Evolutionary conservation across 2,113 vertebrate species (phyloP).

Genomic region (Hylia prasina): DNA sequence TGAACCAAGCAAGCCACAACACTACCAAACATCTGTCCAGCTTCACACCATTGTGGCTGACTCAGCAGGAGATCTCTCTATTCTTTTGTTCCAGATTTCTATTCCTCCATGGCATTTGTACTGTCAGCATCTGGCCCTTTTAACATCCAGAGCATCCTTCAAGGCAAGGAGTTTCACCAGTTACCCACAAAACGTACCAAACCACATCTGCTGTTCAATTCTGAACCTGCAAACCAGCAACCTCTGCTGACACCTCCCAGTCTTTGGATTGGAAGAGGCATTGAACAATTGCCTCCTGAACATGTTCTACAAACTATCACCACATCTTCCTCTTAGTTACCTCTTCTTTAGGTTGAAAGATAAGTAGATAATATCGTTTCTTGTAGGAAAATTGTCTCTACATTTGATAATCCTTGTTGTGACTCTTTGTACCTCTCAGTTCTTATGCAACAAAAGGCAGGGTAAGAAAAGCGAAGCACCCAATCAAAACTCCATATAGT

Average conservation of each 20-base stretch:
- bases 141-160: neutral
- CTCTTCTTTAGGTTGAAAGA: neutral
- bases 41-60: neutral
- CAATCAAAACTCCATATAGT: neutral
- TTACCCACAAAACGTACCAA: neutral
- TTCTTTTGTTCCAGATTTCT: neutral
- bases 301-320: neutral
- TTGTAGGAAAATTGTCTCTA: neutral
- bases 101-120: neutral
- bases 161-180: neutral
- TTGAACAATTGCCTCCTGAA: neutral
- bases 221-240: neutral
- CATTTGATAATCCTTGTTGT: neutral
- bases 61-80: neutral
- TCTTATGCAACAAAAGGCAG: neutral
- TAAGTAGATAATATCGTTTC: neutral
- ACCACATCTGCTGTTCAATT: neutral
- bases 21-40: neutral
- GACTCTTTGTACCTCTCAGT: neutral
- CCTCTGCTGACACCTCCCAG: neutral
- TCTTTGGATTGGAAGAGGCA: neutral
- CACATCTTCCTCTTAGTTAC: neutral
- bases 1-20: neutral
- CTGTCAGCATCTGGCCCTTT: neutral
- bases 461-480: neutral